Conservation (phyloP, 2,888 invertebrate species). For the Liposcelis brunnea region DNA sequence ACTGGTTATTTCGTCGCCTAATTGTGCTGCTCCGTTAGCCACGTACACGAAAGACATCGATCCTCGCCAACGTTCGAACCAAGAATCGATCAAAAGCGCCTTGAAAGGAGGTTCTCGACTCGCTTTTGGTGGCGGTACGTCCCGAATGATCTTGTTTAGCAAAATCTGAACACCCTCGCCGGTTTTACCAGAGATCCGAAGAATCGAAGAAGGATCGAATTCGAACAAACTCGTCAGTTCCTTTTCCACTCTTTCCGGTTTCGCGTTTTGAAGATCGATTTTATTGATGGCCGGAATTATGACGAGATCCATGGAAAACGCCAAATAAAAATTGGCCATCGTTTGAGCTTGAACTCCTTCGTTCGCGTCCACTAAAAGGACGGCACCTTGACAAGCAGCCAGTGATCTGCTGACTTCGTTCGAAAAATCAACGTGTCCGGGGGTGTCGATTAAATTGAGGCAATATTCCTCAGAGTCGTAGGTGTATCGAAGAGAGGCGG, state of each 20-base stretch:
- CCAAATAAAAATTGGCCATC: conserved; percentile 88
- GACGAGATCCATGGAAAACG: conserved; percentile 59
- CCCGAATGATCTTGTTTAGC: conserved; percentile 56
- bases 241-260: conserved; percentile 61
- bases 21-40: conserved; percentile 50
- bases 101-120: no score
- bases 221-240: conserved; percentile 72
- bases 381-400: conserved; percentile 79
- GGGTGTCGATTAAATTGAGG: conserved; percentile 92
- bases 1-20: conserved; percentile 50
- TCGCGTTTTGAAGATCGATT: conserved; percentile 82
- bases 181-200: conserved; percentile 77
- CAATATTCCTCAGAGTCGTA: conserved; percentile 47
- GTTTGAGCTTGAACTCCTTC: conserved; percentile 94
- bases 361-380: conserved; percentile 89
- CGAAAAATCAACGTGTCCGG: conserved; percentile 95
- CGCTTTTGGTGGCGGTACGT: conserved; percentile 61
- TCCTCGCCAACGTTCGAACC: conserved; percentile 79
- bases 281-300: conserved; percentile 93
- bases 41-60: conserved; percentile 61
- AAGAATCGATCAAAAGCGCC: conserved; percentile 81
- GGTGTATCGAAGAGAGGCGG: conserved; percentile 68
- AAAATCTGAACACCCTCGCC: conserved; percentile 69
- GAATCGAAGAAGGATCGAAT: conserved; percentile 49
- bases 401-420: conserved; percentile 89